Base-by-base conservation (phyloP, 2,113 vertebrate species). In the Ascaphus truei region DNA sequence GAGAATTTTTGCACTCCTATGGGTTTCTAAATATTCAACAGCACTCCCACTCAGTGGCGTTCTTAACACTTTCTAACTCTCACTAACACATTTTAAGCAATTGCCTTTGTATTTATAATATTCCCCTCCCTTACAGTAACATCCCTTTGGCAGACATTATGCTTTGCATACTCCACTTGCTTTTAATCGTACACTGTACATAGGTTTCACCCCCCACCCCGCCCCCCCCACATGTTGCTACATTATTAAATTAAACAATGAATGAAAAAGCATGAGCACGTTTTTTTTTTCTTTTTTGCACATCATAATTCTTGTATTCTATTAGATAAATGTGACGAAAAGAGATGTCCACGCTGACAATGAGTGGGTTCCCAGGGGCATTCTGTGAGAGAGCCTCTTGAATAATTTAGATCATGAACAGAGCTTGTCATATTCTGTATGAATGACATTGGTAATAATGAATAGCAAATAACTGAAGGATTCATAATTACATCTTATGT, bases 331-430 rank as follows among this genome's bases (percentile, higher is more conserved):
- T 22, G 53, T 67, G 45, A 67, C 51, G 27, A 16, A 18, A 41
- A 57, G 53, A 51, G 34, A 34, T 41, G 43, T 57, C 52, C 51
- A 33, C 29, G 63, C 26, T 66, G 56, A 43, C 63, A 20, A 66
- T 52, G 63, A 57, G 63, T 34, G 30, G n/a, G 33, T 45, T 57
- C 64, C 29, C 64, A 57, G 29, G 37, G 64, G 64, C 50, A 18
- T 23, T 10, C 7, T 51, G 62, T 16, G 20, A 51, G 62, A 65
- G 34, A 53, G 52, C 13, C 10, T 51, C 47, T 29, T 66, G 64
- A 68, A 57, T 68, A 57, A 68, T 68, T 68, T 47, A 45, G 12
- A 57, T 43, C 64, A 30, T 16, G 25, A 37, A 20, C 64, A 45
- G 31, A 52, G 25, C 62, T 65, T 65, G 62, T 65, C 47, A 29